These are phyloP conservation scores for Rhinophrynus dorsalis DNA, from an alignment of 2,797 vertebrate species.

Conservation along the genomic window DNA sequence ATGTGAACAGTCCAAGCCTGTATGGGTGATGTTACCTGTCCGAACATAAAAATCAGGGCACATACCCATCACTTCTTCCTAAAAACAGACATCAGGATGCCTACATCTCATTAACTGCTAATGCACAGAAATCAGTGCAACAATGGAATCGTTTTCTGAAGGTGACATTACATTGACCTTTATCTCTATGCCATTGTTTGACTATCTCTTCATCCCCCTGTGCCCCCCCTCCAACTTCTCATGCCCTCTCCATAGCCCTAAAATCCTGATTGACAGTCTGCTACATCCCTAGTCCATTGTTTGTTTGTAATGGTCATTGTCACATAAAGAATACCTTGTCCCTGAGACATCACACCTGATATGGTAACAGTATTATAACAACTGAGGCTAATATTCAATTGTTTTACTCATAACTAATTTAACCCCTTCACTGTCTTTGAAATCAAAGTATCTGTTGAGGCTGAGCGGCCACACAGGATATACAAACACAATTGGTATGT, in stretches of 20 bases:
- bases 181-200: conserved; percentile 37
- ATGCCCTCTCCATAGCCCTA: conserved; percentile 9
- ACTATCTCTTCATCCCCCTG: conserved; percentile 16
- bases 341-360: conserved; percentile 36
- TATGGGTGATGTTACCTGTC: too few relatives aligned
- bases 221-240: conserved; percentile 1
- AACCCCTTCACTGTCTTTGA: background rate
- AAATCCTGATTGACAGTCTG: conserved; percentile 34
- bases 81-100: too few relatives aligned
- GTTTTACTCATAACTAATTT: background rate
- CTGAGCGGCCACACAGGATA: too few relatives aligned
- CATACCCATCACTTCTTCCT: too few relatives aligned
- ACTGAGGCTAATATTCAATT: background rate
- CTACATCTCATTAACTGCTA: too few relatives aligned
- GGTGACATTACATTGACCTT: conserved; percentile 28
- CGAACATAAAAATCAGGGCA: too few relatives aligned
- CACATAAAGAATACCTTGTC: conserved; percentile 32
- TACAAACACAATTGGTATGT: too few relatives aligned
- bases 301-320: conserved; percentile 18
- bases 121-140: background rate
- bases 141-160: conserved; percentile 12
- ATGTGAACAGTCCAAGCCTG: too few relatives aligned
- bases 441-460: background rate
- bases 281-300: conserved; percentile 21
- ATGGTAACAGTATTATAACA: background rate